Evolutionary conservation across 2,888 invertebrate genomes (phyloP).

Genomic region (Cataglyphis livida): DNA sequence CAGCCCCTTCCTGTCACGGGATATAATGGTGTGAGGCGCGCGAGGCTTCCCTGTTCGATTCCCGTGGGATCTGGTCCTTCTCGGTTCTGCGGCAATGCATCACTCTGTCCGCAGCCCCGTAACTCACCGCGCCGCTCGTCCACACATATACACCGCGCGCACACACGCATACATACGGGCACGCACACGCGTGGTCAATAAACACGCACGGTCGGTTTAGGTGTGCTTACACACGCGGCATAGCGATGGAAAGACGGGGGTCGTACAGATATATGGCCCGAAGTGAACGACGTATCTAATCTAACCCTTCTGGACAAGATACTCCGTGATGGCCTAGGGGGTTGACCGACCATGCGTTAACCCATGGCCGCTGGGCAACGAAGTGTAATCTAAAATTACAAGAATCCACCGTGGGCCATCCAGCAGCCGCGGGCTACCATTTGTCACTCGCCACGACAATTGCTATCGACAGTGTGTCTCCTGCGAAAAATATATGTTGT

Average conservation of each 20-base stretch:
- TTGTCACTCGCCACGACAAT: slow-evolving; percentile 70
- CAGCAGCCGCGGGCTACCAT: slow-evolving; percentile 50
- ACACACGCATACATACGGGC: not conserved
- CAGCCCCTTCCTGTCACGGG: slow-evolving; percentile 78
- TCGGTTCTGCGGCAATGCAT: slow-evolving; percentile 84
- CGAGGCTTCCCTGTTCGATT: slow-evolving; percentile 82
- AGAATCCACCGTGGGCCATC: slow-evolving; percentile 69
- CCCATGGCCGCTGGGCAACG: slow-evolving; percentile 65
- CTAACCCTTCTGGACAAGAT: slow-evolving; percentile 84
- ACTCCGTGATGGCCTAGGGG: slow-evolving; percentile 78
- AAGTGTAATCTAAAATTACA: slow-evolving; percentile 78
- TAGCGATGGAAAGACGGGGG: slow-evolving; percentile 80
- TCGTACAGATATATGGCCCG: slow-evolving; percentile 81
- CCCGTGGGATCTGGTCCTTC: slow-evolving; percentile 83
- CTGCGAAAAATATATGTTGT: slow-evolving; percentile 31
- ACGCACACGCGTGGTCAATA: not conserved
- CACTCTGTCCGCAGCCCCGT: slow-evolving; percentile 85
- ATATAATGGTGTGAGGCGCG: slow-evolving; percentile 82
- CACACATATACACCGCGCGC: slow-evolving; percentile 44
- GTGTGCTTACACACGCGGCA: slow-evolving; percentile 65
- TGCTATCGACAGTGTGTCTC: slow-evolving; percentile 68
- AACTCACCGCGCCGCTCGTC: slow-evolving; percentile 80
- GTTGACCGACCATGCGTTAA: slow-evolving; percentile 74
- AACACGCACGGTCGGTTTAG: slow-evolving; percentile 19
- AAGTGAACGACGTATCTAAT: slow-evolving; percentile 84